A percentile compares a stretch with the other conserved stretches of the same genome.
phyloP scores from a whole-genome alignment of 2,888 invertebrate genomes.

The Vesta saturnalis region DNA sequence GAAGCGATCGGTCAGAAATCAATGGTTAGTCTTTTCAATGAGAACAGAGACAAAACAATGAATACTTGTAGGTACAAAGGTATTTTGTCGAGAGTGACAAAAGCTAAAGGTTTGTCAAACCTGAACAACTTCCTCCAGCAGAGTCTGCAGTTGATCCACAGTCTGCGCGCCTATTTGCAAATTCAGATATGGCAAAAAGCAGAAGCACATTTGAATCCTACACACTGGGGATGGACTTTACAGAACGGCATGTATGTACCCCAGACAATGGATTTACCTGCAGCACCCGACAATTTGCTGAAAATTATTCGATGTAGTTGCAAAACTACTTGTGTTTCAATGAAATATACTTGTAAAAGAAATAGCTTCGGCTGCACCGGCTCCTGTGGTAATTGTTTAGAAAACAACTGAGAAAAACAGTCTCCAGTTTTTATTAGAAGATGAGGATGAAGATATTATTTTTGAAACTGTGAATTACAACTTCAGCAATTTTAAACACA shows the following conservation, averaged over 20 bases:
- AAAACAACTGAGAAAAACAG: slow-evolving; percentile 5
- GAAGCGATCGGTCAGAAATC: background rate
- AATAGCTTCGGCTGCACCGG: background rate
- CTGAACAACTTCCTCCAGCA: background rate
- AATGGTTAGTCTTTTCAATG: background rate
- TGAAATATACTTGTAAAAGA: background rate
- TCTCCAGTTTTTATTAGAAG: background rate
- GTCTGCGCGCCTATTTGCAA: background rate
- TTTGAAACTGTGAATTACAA: too few species aligned
- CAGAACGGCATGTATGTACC: background rate
- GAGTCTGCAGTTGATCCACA: slow-evolving; percentile 4
- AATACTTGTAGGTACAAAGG: background rate
- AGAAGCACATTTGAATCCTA: background rate
- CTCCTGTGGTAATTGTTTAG: background rate
- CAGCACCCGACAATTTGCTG: background rate
- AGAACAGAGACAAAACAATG: too few species aligned
- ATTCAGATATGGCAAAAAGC: too few species aligned
- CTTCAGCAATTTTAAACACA: too few species aligned
- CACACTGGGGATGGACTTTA: background rate
- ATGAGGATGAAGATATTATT: too few species aligned
- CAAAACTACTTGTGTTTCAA: background rate
- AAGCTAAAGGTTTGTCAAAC: too few species aligned
- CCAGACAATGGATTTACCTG: background rate
- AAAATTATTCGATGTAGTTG: slow-evolving; percentile 2
- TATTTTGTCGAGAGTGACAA: background rate